phyloP scores from a whole-genome alignment of 2,113 vertebrate species.

The Solea solea region DNA sequence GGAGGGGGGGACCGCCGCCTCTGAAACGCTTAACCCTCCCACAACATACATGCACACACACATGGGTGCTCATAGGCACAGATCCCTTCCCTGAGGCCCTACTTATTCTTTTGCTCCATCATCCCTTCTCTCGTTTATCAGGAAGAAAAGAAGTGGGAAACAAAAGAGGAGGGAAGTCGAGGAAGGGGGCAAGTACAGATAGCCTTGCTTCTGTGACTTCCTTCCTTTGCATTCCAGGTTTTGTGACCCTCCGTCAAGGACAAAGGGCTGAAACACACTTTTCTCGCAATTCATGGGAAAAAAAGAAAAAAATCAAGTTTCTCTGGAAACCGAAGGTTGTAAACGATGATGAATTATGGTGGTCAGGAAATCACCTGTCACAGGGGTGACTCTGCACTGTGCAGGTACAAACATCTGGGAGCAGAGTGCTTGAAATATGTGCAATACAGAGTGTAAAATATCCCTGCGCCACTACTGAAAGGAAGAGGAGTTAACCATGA shows the following conservation, averaged over 20 bases:
- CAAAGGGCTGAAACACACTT: conserved; percentile 69
- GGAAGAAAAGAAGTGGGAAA: conserved; percentile 67
- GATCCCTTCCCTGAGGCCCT: conserved; percentile 34
- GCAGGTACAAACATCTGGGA: conserved; percentile 63
- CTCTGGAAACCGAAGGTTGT: conserved; percentile 51
- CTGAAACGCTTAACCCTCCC: conserved; percentile 66
- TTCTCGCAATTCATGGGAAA: conserved; percentile 47
- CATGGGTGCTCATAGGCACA: conserved; percentile 44
- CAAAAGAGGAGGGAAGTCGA: conserved; percentile 68
- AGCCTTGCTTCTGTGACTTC: conserved; percentile 77
- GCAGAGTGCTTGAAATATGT: conserved; percentile 24
- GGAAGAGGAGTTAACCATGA: not conserved
- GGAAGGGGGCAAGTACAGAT: conserved; percentile 69
- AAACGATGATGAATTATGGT: conserved; percentile 59
- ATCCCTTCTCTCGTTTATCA: conserved; percentile 68
- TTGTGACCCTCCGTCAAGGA: conserved; percentile 81
- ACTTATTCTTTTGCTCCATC: conserved; percentile 61
- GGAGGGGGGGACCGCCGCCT: conserved; percentile 71
- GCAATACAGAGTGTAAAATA: conserved; percentile 3
- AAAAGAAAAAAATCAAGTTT: conserved; percentile 31
- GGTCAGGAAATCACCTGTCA: conserved; percentile 62
- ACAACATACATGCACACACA: conserved; percentile 57
- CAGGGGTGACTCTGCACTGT: conserved; percentile 36
- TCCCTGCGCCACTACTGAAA: not conserved
- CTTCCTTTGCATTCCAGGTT: conserved; percentile 81